phyloP scores from a whole-genome alignment of 2,888 invertebrate species.

The Theretra japonica region DNA sequence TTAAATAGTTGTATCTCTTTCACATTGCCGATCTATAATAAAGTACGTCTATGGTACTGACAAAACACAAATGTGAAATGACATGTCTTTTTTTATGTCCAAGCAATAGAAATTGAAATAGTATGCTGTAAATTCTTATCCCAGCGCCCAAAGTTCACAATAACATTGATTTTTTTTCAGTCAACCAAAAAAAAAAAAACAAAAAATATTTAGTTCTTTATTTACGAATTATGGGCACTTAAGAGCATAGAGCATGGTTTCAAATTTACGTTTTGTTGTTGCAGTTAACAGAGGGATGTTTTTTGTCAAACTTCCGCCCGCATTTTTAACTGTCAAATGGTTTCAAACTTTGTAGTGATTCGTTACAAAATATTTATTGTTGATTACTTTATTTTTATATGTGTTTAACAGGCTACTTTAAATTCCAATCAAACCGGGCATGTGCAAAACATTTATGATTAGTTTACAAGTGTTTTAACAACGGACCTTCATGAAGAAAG shows the following conservation, averaged over 20 bases:
- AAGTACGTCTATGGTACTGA: too few species aligned
- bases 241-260: too few species aligned
- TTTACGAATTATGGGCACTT: too few species aligned
- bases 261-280: neutral
- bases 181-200: neutral
- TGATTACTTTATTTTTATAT: neutral
- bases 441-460: neutral
- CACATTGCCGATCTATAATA: too few species aligned
- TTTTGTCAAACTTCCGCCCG: neutral
- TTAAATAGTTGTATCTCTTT: too few species aligned
- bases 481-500: constrained; percentile 70
- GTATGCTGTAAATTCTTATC: too few species aligned
- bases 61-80: too few species aligned
- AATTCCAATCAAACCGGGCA: neutral
- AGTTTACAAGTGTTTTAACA: constrained; percentile 33
- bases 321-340: neutral
- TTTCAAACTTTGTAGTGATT: constrained; percentile 1
- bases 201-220: neutral
- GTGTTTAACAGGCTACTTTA: neutral
- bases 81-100: too few species aligned
- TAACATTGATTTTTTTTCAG: too few species aligned
- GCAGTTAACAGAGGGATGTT: neutral
- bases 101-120: too few species aligned
- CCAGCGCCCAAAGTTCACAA: too few species aligned
- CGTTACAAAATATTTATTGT: neutral